Evolutionary conservation across 2,113 vertebrate species (phyloP), one percentile per base, ranked within the genome.

Genomic region (Cairina moschata): DNA sequence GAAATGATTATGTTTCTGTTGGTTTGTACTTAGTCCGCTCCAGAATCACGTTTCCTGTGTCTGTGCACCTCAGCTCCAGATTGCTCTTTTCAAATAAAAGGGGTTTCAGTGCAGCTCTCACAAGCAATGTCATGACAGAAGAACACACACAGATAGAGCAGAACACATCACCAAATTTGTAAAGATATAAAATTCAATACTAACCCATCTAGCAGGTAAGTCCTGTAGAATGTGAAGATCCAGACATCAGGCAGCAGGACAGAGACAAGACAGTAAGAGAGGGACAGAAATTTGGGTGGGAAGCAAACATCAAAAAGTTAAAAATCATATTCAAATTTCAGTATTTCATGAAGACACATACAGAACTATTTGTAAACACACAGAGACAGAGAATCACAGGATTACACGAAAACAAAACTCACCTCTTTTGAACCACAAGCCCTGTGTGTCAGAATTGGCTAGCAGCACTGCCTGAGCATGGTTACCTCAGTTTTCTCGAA

Each of bases 191-290:
- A 98, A 98, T 91, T 86, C 97, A 83, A 99, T 99, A 99, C 98
- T 99, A 97, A 99, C 99, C 99, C 99, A 97, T 99, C 99, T 97
- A 99, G 99, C 96, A 99, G 99, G 91, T 99, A 99, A 32, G 99
- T 99, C 98, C 99, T 99, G 99, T 96, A 97, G 91, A 96, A 96
- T 90, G 96, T 88, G 97, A 91, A 66, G 94, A 94, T 98, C 96
- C 97, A 97, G 97, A 96, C 95, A 97, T 87, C 98, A 97, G 97
- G 96, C 88, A 97, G 93, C 97, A 97, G 97, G 90, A 97, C 94
- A 97, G 92, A 93, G 78, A 91, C 71, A 91, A 85, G 93, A 97
- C 86, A 93, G 71, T 81, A 86, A 78, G 89, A 91, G 31, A 90
- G 89, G 40, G 55, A 96, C 90, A 88, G 69, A 91, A 52, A 83